Evolutionary conservation across 1,140 invertebrate genomes (phyloP).

Genomic region (Drosophila pectinifera): DNA sequence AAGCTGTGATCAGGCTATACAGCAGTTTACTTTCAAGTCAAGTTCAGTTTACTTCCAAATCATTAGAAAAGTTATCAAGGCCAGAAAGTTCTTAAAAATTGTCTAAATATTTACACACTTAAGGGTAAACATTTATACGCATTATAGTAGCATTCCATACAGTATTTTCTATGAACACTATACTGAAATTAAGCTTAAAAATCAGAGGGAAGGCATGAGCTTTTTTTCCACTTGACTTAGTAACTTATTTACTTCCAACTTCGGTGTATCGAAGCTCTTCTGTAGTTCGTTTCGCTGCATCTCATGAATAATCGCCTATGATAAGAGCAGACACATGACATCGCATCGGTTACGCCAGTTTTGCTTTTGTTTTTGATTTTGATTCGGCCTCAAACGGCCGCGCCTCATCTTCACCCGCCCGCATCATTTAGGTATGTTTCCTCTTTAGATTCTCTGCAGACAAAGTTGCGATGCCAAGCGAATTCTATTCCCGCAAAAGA

Average conservation of each 20-base stretch:
- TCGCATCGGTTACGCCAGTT: slow-evolving; percentile 53
- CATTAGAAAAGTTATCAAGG: neutral
- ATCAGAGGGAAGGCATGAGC: no score
- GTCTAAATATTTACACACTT: neutral
- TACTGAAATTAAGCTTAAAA: no score
- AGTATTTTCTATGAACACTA: no score
- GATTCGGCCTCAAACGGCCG: slow-evolving; percentile 22
- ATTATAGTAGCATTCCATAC: neutral
- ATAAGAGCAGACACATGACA: slow-evolving; percentile 49
- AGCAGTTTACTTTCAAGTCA: no score
- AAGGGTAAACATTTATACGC: neutral
- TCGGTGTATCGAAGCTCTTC: slow-evolving; percentile 4
- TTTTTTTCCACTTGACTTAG: neutral
- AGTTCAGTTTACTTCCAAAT: no score
- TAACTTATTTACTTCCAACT: slow-evolving; percentile 7
- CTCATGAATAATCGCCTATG: slow-evolving; percentile 51
- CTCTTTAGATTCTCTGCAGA: slow-evolving; percentile 24
- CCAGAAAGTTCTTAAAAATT: no score
- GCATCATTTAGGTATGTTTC: neutral
- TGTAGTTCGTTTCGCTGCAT: slow-evolving; percentile 10
- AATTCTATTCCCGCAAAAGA: slow-evolving; percentile 54
- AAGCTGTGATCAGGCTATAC: no score
- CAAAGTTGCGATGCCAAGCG: slow-evolving; percentile 49
- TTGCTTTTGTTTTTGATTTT: slow-evolving; percentile 45
- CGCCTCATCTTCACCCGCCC: slow-evolving; percentile 3